Conservation (phyloP, 92 coral and sea anemone genomes). For the Scolanthus callimorphus region DNA sequence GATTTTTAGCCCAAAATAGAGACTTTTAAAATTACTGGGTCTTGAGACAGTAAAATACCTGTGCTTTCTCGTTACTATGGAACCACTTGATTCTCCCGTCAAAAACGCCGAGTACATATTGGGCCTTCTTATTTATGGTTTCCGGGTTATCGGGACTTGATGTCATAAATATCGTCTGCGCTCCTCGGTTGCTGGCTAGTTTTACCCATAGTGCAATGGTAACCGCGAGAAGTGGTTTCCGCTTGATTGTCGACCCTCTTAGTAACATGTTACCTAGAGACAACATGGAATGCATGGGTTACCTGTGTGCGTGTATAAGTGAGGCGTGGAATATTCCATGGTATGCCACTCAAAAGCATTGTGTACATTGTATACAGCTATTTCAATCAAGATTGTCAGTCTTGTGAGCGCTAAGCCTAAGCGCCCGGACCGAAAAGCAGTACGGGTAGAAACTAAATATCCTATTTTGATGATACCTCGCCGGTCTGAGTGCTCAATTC, state of each 20-base stretch:
- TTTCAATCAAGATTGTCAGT: too few species aligned
- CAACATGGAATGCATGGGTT: neutral
- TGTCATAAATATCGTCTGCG: conserved; percentile 84
- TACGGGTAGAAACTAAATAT: too few species aligned
- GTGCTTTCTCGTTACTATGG: conserved; percentile 74
- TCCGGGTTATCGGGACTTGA: conserved; percentile 74
- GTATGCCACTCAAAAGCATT: too few species aligned
- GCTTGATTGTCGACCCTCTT: conserved; percentile 50
- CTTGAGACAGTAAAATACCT: too few species aligned
- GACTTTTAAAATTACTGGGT: too few species aligned
- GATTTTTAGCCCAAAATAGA: too few species aligned
- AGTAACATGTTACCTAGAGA: conserved; percentile 71
- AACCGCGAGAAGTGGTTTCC: conserved; percentile 75
- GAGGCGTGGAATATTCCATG: too few species aligned
- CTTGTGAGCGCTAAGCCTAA: too few species aligned
- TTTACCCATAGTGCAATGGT: conserved; percentile 88
- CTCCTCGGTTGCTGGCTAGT: conserved; percentile 81
- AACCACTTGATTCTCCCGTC: conserved; percentile 92
- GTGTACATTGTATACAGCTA: too few species aligned
- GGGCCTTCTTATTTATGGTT: conserved; percentile 69
- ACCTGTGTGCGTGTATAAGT: neutral
- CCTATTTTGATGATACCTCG: too few species aligned
- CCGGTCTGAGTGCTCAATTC: neutral
- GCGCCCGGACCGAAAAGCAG: too few species aligned
- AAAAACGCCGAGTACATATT: conserved; percentile 66